phyloP scores from a whole-genome alignment of 2,888 invertebrate genomes.

The Coelogynopora nodosa region DNA sequence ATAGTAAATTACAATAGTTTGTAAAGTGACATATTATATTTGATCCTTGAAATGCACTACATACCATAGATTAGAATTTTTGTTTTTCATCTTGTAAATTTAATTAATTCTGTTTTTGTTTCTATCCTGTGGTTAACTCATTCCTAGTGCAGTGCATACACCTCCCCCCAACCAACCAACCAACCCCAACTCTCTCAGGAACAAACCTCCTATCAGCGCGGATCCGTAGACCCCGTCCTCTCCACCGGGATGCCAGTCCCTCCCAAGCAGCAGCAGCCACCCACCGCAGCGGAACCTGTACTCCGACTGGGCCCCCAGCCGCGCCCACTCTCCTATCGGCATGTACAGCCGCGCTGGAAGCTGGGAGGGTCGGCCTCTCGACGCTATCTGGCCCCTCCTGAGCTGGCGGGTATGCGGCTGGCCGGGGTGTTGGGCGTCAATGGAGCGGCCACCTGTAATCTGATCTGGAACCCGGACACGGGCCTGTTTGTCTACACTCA shows the following conservation, averaged over 20 bases:
- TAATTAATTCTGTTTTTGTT: too few relatives aligned
- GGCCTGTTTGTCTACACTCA: constrained; percentile 54
- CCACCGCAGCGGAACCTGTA: not conserved
- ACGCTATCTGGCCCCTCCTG: constrained; percentile 59
- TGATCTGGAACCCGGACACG: constrained; percentile 60
- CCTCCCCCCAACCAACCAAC: too few relatives aligned
- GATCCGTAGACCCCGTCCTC: not conserved
- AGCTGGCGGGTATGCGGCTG: constrained; percentile 57
- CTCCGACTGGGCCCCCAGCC: not conserved
- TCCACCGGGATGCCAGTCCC: not conserved
- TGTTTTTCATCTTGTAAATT: too few relatives aligned
- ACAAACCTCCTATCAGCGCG: constrained; percentile 3
- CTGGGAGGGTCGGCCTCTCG: constrained; percentile 50
- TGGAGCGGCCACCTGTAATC: constrained; percentile 59
- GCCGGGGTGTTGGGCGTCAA: constrained; percentile 59
- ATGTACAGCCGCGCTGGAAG: not conserved
- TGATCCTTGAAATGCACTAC: too few relatives aligned
- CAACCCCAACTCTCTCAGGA: too few relatives aligned
- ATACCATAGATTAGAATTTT: too few relatives aligned
- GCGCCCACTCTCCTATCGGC: not conserved
- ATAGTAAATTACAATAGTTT: too few relatives aligned
- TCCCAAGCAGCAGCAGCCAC: not conserved
- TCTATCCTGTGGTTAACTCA: too few relatives aligned
- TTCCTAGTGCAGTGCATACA: too few relatives aligned
- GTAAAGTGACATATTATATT: too few relatives aligned